These are phyloP conservation scores for Oryctes rhinoceros DNA, from an alignment of 1,140 invertebrate species.

Conservation along the genomic window DNA sequence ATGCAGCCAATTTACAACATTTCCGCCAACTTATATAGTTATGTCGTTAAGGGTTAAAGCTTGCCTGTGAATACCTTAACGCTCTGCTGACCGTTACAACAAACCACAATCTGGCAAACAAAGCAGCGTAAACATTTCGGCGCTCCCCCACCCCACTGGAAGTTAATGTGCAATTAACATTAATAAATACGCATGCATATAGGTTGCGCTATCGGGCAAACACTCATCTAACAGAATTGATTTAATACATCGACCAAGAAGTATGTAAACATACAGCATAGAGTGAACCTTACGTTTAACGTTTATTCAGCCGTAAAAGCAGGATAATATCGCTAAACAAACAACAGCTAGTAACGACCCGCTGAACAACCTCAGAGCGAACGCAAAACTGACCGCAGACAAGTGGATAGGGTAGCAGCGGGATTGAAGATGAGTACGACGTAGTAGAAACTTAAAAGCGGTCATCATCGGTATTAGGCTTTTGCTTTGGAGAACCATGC, in stretches of 20 bases:
- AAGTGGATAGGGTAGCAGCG: constrained; percentile 5
- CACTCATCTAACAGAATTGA: constrained; percentile 9
- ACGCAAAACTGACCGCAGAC: constrained; percentile 38
- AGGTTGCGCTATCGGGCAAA: background rate
- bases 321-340: constrained; percentile 42
- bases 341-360: constrained; percentile 40
- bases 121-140: too few relatives aligned
- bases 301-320: constrained; percentile 43
- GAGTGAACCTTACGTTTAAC: constrained; percentile 7
- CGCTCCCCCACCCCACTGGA: too few relatives aligned
- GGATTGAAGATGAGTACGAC: constrained; percentile 13
- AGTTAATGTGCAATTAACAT: too few relatives aligned
- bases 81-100: too few relatives aligned
- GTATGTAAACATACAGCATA: constrained; percentile 17
- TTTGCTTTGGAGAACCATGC: constrained; percentile 19
- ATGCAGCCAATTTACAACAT: too few relatives aligned
- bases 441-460: constrained; percentile 34
- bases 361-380: constrained; percentile 38
- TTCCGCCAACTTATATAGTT: too few relatives aligned
- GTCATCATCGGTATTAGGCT: constrained; percentile 13
- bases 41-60: too few relatives aligned
- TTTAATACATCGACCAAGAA: background rate
- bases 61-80: too few relatives aligned
- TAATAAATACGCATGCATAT: background rate
- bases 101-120: too few relatives aligned